Evolutionary conservation across 2,113 vertebrate genomes (phyloP).

Genomic region (Alces alces): DNA sequence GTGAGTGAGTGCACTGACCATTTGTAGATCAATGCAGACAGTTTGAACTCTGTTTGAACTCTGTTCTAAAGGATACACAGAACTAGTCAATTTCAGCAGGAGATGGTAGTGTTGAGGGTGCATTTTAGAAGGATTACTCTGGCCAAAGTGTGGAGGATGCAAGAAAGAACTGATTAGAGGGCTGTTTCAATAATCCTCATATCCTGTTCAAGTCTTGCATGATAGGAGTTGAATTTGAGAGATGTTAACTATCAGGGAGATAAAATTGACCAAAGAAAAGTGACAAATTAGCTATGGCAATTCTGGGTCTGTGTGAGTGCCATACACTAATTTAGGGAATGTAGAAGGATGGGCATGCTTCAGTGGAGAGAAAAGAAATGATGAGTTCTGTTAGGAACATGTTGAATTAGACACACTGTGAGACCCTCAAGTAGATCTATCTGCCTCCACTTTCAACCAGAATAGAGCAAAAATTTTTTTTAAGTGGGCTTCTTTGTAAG

Average conservation of each 20-base stretch:
- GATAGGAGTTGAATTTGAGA: background rate
- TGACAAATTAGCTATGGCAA: background rate
- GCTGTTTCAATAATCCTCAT: background rate
- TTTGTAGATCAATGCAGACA: background rate
- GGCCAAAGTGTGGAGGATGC: background rate
- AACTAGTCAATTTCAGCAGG: background rate
- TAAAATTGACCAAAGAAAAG: background rate
- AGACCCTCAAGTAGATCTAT: background rate
- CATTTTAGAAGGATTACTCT: constrained; percentile 2
- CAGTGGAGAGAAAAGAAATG: background rate
- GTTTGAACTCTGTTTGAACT: background rate
- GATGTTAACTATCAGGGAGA: background rate
- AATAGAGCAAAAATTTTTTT: background rate
- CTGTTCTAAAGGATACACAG: background rate
- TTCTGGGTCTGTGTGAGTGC: background rate
- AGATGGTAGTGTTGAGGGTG: background rate
- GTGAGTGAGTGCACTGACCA: background rate
- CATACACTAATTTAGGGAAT: background rate
- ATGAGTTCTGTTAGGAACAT: background rate
- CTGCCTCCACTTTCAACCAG: background rate
- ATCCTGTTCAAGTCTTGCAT: background rate
- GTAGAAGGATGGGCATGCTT: background rate
- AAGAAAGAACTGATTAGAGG: background rate
- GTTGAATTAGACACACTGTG: background rate
- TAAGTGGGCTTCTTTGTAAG: background rate